Percentiles rank a stretch among this genome's conserved stretches.
phyloP scores from a whole-genome alignment of 1,140 invertebrate species.

The Fopius arisanus region DNA sequence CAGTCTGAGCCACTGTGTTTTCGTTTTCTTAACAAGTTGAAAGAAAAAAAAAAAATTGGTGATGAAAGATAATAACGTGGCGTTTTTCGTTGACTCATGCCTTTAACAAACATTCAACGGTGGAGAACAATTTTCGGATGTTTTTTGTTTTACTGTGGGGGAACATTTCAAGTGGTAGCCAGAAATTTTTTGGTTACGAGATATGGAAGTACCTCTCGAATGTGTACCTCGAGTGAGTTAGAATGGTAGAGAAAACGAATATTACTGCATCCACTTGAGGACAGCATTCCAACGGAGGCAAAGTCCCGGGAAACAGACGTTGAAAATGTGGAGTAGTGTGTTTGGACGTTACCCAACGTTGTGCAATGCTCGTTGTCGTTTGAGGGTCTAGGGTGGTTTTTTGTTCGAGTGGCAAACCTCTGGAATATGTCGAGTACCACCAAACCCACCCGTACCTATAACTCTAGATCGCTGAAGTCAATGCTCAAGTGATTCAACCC shows the following conservation, averaged over 20 bases:
- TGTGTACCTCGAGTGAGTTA: not conserved
- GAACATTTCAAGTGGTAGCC: not conserved
- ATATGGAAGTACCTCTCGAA: not conserved
- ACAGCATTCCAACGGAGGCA: slow-evolving; percentile 9
- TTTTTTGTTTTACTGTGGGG: not conserved
- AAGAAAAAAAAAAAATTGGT: not conserved
- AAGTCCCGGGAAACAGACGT: slow-evolving; percentile 22
- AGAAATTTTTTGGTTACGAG: not conserved
- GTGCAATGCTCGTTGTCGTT: not conserved
- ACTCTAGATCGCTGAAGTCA: not conserved
- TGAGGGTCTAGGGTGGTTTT: not conserved
- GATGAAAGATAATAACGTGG: slow-evolving; percentile 18
- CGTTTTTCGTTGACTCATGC: not conserved
- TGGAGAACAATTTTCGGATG: not conserved
- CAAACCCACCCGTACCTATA: not conserved
- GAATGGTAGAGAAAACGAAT: not conserved
- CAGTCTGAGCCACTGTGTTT: not conserved
- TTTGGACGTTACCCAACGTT: slow-evolving; percentile 24
- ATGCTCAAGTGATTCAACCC: not conserved
- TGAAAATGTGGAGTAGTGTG: slow-evolving; percentile 2
- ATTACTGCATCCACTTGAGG: slow-evolving; percentile 20
- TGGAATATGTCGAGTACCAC: slow-evolving; percentile 20
- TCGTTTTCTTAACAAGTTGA: slow-evolving; percentile 2
- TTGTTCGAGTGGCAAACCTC: slow-evolving; percentile 16
- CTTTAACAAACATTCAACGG: not conserved